phyloP scores from a whole-genome alignment of 2,113 vertebrate genomes.

The Tetraodon nigroviridis region DNA sequence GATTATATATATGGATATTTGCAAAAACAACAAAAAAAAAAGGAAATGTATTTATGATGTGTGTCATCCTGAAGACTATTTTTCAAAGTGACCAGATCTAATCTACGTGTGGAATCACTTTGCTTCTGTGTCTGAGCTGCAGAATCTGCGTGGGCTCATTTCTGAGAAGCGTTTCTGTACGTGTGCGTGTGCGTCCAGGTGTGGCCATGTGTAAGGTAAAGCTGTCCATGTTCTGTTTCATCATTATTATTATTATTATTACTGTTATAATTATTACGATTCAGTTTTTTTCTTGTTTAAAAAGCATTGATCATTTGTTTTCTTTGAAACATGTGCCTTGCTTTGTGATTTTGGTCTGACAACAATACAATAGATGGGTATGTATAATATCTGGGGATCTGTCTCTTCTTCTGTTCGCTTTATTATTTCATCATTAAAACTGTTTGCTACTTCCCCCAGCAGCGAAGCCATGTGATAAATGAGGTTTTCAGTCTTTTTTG shows the following conservation, averaged over 20 bases:
- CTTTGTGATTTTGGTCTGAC: conserved; percentile 73
- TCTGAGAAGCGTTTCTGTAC: conserved; percentile 47
- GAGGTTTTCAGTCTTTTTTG: too few relatives aligned
- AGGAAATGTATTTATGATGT: conserved; percentile 73
- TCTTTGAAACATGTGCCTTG: conserved; percentile 85
- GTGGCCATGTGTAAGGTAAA: conserved; percentile 57
- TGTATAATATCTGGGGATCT: conserved; percentile 36
- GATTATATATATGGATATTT: conserved; percentile 75
- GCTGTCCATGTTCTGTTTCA: conserved; percentile 52
- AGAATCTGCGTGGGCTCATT: conserved; percentile 57
- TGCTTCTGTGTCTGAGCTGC: conserved; percentile 66
- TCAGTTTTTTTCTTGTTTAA: conserved; percentile 24
- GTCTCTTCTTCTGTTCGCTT: conserved; percentile 44
- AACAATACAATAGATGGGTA: conserved; percentile 62
- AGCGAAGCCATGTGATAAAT: background rate
- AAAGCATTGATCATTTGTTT: conserved; percentile 60
- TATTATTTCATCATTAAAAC: background rate
- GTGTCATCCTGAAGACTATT: conserved; percentile 68
- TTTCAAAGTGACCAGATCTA: conserved; percentile 63
- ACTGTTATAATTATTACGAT: too few relatives aligned
- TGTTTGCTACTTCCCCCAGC: background rate
- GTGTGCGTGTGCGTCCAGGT: conserved; percentile 54
- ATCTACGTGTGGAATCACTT: conserved; percentile 59
- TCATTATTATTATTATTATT: conserved; percentile 38
- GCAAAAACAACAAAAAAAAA: conserved; percentile 35